Evolutionary conservation across 2,113 vertebrate species (phyloP).

Genomic region (Ceyx cyanopectus): DNA sequence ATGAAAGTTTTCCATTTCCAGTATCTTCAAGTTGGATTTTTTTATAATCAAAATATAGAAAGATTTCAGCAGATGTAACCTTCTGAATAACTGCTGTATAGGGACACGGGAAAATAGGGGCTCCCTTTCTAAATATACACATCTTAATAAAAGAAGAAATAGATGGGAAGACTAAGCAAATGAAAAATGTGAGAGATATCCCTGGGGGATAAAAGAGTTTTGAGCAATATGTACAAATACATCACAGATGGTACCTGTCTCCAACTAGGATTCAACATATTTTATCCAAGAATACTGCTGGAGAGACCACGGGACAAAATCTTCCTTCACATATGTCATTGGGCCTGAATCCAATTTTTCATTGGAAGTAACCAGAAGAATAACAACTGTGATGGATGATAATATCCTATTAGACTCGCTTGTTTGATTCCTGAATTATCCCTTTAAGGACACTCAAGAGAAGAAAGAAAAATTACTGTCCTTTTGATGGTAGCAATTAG

Average conservation of each 20-base stretch:
- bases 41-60: neutral
- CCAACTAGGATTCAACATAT: constrained; percentile 12
- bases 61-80: neutral
- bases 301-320: constrained; percentile 36
- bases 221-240: constrained; percentile 27
- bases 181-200: constrained; percentile 14
- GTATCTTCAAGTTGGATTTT: neutral
- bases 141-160: constrained; percentile 29
- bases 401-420: constrained; percentile 60
- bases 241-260: constrained; percentile 64
- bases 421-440: constrained; percentile 56
- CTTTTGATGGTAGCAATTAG: constrained; percentile 32
- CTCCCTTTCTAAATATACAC: neutral
- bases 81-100: neutral
- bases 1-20: neutral
- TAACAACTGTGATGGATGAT: constrained; percentile 49
- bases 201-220: constrained; percentile 29
- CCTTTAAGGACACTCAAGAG: constrained; percentile 42
- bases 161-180: neutral
- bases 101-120: neutral
- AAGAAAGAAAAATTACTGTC: constrained; percentile 42
- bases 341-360: constrained; percentile 43
- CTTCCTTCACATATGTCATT: constrained; percentile 44
- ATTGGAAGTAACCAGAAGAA: constrained; percentile 50
- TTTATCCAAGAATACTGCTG: constrained; percentile 39